Percentiles rank a stretch among this genome's conserved stretches.
Conservation (phyloP, 92 coral and sea anemone genomes). For the Paragorgia papillata region DNA sequence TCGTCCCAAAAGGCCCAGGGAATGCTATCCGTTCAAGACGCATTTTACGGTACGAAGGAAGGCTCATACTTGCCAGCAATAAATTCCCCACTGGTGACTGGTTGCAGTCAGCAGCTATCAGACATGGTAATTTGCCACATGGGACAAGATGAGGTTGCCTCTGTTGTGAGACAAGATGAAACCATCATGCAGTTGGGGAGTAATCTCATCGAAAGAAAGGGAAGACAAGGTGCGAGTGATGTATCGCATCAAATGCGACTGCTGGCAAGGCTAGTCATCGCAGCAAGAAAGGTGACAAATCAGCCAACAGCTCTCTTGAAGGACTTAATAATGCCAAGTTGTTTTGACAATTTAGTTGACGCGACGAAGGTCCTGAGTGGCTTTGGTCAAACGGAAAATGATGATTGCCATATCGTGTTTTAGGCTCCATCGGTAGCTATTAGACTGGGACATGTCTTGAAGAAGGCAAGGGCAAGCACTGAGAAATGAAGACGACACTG, state of each 20-base stretch:
- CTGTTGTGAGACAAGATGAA: slow-evolving; percentile 33
- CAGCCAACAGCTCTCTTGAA: slow-evolving; percentile 1
- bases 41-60: background rate
- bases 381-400: background rate
- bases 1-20: too few relatives aligned
- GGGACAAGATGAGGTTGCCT: slow-evolving; percentile 34
- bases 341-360: slow-evolving; percentile 36
- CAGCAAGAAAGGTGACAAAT: slow-evolving; percentile 11
- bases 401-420: slow-evolving; percentile 31
- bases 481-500: slow-evolving; percentile 31
- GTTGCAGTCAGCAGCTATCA: slow-evolving; percentile 1
- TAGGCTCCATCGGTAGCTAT: slow-evolving; percentile 45
- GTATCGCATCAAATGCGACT: slow-evolving; percentile 56
- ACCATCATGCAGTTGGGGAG: slow-evolving; percentile 31
- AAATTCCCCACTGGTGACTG: background rate
- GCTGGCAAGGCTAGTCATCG: slow-evolving; percentile 36
- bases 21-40: too few relatives aligned
- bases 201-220: background rate
- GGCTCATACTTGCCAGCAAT: background rate
- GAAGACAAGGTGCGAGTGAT: slow-evolving; percentile 13
- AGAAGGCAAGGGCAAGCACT: slow-evolving; percentile 50
- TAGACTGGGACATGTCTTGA: slow-evolving; percentile 46
- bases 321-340: slow-evolving; percentile 47
- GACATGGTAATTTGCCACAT: slow-evolving; percentile 29
- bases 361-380: slow-evolving; percentile 36